phyloP scores from a whole-genome alignment of 2,888 invertebrate species.

The Tiphia femorata region DNA sequence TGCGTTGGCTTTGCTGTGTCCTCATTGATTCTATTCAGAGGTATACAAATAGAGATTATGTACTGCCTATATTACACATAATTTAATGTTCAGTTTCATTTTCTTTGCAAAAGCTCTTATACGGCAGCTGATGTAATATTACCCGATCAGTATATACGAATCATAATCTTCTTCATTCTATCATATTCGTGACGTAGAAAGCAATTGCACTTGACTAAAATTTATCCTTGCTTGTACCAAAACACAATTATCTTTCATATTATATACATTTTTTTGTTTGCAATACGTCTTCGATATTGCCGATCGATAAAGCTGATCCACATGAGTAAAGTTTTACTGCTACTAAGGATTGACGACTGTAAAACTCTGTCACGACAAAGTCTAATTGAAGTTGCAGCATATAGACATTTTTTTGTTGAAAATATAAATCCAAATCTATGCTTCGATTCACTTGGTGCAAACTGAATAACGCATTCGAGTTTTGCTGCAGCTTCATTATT shows the following conservation, averaged over 20 bases:
- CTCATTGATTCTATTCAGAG: slow-evolving; percentile 39
- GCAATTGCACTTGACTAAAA: slow-evolving; percentile 7
- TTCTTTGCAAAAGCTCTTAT: slow-evolving; percentile 33
- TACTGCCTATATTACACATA: slow-evolving; percentile 31
- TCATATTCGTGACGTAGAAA: slow-evolving; percentile 12
- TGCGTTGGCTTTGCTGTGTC: slow-evolving; percentile 37
- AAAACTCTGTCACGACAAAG: too few relatives aligned
- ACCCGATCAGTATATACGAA: slow-evolving; percentile 30
- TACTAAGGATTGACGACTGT: too few relatives aligned
- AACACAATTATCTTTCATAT: too few relatives aligned
- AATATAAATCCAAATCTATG: too few relatives aligned
- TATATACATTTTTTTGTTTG: too few relatives aligned
- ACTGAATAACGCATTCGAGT: too few relatives aligned
- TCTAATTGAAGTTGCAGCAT: too few relatives aligned
- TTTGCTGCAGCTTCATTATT: slow-evolving; percentile 41
- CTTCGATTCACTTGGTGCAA: too few relatives aligned
- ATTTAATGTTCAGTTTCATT: slow-evolving; percentile 31
- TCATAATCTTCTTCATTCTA: slow-evolving; percentile 23
- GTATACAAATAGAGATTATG: slow-evolving; percentile 31
- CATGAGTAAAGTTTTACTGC: too few relatives aligned
- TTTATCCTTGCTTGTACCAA: slow-evolving; percentile 15
- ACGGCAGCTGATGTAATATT: slow-evolving; percentile 35
- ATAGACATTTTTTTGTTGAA: too few relatives aligned
- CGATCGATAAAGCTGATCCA: too few relatives aligned
- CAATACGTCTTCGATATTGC: too few relatives aligned